Conservation (phyloP, 2,797 vertebrate species). For the Aldrovandia affinis region DNA sequence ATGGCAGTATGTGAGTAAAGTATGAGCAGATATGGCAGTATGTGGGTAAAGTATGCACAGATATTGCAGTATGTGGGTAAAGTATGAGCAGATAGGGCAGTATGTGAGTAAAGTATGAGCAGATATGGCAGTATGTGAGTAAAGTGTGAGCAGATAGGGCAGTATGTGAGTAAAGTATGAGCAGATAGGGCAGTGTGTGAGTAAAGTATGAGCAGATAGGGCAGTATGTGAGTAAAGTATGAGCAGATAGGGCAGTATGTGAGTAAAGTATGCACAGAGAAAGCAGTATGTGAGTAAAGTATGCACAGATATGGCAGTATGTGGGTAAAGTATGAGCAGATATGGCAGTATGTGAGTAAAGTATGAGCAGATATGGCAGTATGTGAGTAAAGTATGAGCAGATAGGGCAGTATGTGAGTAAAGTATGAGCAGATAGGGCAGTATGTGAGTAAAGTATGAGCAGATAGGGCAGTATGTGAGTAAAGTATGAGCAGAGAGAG, state of each 20-base stretch:
- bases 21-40: background rate
- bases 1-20: background rate
- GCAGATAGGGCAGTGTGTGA: background rate
- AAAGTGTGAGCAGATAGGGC: background rate
- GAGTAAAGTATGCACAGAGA: no score
- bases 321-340: background rate
- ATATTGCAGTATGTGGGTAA: background rate
- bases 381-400: background rate
- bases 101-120: background rate
- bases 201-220: background rate
- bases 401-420: background rate
- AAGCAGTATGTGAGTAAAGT: conserved; percentile 18
- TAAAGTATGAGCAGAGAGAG: background rate
- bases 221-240: background rate
- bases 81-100: background rate
- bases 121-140: background rate
- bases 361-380: background rate
- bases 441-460: background rate
- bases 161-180: background rate
- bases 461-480: background rate
- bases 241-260: background rate
- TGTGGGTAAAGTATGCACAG: background rate
- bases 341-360: background rate
- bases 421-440: background rate
- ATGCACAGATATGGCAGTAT: background rate